phyloP scores from a whole-genome alignment of 2,888 invertebrate species.

The Hirudinaria manillensis region DNA sequence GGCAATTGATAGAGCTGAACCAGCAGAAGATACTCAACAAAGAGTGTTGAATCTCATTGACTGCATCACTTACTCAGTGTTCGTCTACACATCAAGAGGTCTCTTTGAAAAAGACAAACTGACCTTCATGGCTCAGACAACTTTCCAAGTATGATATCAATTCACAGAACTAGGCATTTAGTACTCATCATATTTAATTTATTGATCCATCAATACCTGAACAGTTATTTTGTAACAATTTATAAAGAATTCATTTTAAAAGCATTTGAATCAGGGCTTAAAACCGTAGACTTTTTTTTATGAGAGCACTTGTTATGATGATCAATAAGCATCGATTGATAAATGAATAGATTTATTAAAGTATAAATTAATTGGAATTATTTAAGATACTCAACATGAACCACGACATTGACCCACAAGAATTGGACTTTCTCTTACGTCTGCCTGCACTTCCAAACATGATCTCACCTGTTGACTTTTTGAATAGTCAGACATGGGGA shows the following conservation, averaged over 20 bases:
- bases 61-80: slow-evolving; percentile 87
- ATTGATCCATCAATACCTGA: not conserved
- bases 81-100: slow-evolving; percentile 86
- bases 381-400: slow-evolving; percentile 75
- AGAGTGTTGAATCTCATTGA: slow-evolving; percentile 85
- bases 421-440: slow-evolving; percentile 83
- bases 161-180: not conserved
- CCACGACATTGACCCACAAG: slow-evolving; percentile 75
- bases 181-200: not conserved
- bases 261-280: no score
- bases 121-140: slow-evolving; percentile 91
- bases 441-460: slow-evolving; percentile 88
- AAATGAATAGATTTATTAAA: no score
- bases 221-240: not conserved
- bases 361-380: not conserved
- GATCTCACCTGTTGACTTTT: slow-evolving; percentile 86
- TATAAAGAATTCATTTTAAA: no score
- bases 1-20: slow-evolving; percentile 81
- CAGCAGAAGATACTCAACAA: slow-evolving; percentile 69
- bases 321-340: no score
- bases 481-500: slow-evolving; percentile 87
- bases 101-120: slow-evolving; percentile 92
- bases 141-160: slow-evolving; percentile 71
- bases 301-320: no score
- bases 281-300: no score